These are phyloP conservation scores for Gallinago stenura DNA, from an alignment of 2,797 vertebrate species.

Conservation along the genomic window DNA sequence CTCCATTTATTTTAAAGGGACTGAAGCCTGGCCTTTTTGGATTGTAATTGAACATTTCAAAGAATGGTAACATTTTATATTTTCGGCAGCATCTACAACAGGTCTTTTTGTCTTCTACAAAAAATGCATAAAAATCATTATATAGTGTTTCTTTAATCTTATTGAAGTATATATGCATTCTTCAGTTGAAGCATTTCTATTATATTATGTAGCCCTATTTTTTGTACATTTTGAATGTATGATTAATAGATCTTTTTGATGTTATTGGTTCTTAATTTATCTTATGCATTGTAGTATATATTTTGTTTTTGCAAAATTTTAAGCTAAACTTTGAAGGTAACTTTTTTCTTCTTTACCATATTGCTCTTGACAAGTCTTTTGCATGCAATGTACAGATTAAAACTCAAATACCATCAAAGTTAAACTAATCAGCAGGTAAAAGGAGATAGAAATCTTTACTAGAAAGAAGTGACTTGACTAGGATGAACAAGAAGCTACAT, in stretches of 20 bases:
- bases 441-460: background rate
- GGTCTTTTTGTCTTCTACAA: background rate
- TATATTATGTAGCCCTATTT: background rate
- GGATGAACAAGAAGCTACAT: background rate
- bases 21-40: background rate
- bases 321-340: background rate
- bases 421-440: background rate
- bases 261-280: background rate
- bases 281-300: background rate
- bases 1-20: background rate
- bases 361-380: background rate
- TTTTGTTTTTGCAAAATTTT: background rate
- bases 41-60: background rate
- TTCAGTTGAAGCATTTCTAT: background rate
- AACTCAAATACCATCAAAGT: background rate
- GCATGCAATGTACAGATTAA: fast-evolving
- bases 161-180: background rate
- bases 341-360: background rate
- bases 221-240: background rate
- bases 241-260: background rate
- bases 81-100: background rate
- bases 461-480: background rate
- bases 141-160: background rate
- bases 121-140: background rate
- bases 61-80: background rate